Percentiles rank a stretch among this genome's conserved stretches.
Evolutionary conservation across 2,797 vertebrate genomes (phyloP).

Genomic region (Bovichtus variegatus): DNA sequence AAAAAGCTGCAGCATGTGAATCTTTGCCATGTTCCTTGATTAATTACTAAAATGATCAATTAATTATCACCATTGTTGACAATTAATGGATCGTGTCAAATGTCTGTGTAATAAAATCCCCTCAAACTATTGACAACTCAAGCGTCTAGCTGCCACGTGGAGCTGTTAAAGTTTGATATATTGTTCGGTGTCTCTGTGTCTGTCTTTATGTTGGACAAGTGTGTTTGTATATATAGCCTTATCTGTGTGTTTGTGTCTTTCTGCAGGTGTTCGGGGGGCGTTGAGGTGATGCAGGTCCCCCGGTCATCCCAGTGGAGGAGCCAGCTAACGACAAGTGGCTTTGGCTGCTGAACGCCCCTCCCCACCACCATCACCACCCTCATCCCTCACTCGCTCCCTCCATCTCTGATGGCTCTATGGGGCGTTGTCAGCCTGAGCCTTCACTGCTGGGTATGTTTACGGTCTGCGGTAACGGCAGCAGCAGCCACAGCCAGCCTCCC

Average conservation of each 20-base stretch:
- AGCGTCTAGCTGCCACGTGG: not conserved
- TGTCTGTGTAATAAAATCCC: not conserved
- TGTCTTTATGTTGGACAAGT: not conserved
- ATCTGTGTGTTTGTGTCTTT: slow-evolving; percentile 23
- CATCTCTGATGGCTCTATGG: slow-evolving; percentile 99
- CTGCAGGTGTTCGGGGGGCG: slow-evolving; percentile 88
- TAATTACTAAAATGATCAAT: not conserved
- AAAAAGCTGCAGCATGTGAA: not conserved
- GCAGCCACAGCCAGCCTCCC: slow-evolving; percentile 88
- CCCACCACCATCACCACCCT: slow-evolving; percentile 15
- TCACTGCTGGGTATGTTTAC: slow-evolving; percentile 88
- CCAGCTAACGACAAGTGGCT: slow-evolving; percentile 89
- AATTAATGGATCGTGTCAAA: not conserved
- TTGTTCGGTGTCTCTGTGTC: not conserved
- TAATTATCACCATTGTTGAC: not conserved
- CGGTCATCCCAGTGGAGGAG: slow-evolving; percentile 90
- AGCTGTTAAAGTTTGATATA: not conserved
- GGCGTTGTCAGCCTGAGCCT: slow-evolving; percentile 95
- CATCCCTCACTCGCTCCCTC: slow-evolving; percentile 55
- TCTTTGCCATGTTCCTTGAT: not conserved
- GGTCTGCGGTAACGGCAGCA: slow-evolving; percentile 55
- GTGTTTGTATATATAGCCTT: slow-evolving; percentile 12
- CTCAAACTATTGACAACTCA: not conserved
- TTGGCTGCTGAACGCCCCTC: slow-evolving; percentile 85
- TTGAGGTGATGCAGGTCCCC: slow-evolving; percentile 93